phyloP scores from a whole-genome alignment of 2,888 invertebrate genomes.

The Steromphala cineraria region DNA sequence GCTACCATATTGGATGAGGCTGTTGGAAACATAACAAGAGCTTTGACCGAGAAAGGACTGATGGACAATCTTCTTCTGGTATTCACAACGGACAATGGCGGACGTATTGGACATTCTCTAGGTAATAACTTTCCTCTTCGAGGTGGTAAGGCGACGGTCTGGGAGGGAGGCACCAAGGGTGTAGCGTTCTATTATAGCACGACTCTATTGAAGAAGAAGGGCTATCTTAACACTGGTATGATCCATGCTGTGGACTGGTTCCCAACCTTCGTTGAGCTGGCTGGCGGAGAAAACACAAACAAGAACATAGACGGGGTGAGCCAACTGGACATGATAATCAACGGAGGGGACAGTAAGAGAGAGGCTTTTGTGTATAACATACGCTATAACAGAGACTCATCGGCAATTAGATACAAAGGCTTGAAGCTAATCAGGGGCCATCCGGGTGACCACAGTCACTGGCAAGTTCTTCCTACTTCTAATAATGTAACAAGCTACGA shows the following conservation, averaged over 20 bases:
- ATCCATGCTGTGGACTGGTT: conserved; percentile 77
- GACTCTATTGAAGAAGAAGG: conserved; percentile 49
- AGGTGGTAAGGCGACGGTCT: conserved; percentile 84
- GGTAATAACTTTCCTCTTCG: conserved; percentile 76
- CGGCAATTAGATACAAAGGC: conserved; percentile 30
- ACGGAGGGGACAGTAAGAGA: conserved; percentile 43
- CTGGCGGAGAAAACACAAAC: conserved; percentile 62
- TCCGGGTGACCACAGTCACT: not conserved
- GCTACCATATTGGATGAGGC: conserved; percentile 88
- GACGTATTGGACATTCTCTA: conserved; percentile 66
- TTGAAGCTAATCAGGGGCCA: not conserved
- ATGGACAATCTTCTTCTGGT: conserved; percentile 87
- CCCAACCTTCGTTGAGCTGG: conserved; percentile 74
- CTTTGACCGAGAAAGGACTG: conserved; percentile 81
- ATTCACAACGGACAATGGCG: conserved; percentile 85
- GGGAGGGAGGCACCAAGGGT: conserved; percentile 84
- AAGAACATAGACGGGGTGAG: conserved; percentile 54
- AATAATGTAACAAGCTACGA: not conserved
- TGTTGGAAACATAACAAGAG: conserved; percentile 84
- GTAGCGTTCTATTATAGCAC: conserved; percentile 57
- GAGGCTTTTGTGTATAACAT: conserved; percentile 59
- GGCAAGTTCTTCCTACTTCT: conserved; percentile 6
- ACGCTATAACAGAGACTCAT: conserved; percentile 44
- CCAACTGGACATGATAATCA: conserved; percentile 49
- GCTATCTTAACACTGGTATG: conserved; percentile 64